Percentiles rank a stretch among this genome's conserved stretches.
These are phyloP conservation scores for Anoplolepis gracilipes DNA, from an alignment of 1,140 invertebrate species.

Conservation along the genomic window DNA sequence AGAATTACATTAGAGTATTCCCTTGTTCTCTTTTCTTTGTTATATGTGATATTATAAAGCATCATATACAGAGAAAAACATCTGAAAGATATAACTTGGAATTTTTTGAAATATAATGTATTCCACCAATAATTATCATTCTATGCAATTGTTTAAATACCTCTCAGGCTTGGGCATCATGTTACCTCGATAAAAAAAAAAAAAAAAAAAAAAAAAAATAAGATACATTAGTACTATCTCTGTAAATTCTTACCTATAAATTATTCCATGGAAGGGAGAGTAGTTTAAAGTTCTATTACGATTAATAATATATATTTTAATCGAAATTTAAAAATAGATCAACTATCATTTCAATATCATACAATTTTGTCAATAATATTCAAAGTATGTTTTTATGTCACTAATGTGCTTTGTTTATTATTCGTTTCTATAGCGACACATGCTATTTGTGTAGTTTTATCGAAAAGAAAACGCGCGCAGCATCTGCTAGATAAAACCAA, in stretches of 20 bases:
- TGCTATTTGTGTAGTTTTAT: neutral
- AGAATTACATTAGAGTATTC: neutral
- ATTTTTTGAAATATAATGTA: neutral
- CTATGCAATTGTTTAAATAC: neutral
- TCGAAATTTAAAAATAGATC: neutral
- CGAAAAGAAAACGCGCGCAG: neutral
- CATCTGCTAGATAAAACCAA: neutral
- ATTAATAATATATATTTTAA: neutral
- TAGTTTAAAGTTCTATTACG: constrained; percentile 1
- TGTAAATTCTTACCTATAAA: neutral
- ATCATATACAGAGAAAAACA: neutral
- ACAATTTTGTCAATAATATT: neutral
- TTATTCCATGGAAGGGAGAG: neutral
- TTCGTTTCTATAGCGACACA: neutral
- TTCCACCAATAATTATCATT: neutral
- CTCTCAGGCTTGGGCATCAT: neutral
- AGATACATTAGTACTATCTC: too few relatives aligned
- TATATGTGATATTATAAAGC: neutral
- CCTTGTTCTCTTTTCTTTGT: neutral
- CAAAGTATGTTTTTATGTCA: neutral
- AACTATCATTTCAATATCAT: neutral
- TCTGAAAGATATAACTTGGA: neutral
- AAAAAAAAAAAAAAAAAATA: too few relatives aligned
- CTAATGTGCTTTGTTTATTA: neutral
- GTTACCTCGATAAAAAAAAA: too few relatives aligned